Conservation (phyloP, 2,113 vertebrate genomes). For the Apaloderma vittatum region DNA sequence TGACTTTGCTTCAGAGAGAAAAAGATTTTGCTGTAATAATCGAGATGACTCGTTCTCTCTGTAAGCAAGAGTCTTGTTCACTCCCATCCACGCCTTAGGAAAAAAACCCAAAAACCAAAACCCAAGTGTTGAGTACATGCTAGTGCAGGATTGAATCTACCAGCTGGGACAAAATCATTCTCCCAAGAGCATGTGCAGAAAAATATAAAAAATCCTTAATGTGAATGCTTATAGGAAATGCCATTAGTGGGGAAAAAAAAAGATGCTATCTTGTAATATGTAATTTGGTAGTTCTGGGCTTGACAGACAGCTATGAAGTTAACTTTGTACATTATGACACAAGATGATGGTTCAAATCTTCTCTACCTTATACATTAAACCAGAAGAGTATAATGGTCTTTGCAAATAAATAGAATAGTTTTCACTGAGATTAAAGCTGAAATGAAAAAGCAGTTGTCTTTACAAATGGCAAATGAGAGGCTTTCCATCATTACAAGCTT, state of each 20-base stretch:
- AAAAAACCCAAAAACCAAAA: neutral
- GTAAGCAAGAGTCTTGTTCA: neutral
- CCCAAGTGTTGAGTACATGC: too few species aligned
- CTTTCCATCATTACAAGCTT: neutral
- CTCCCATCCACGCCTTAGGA: neutral
- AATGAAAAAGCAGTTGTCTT: neutral
- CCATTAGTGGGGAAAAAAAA: neutral
- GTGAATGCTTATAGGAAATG: neutral
- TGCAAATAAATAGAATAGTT: neutral
- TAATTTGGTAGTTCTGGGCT: neutral
- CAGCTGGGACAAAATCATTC: neutral
- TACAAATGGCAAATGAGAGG: neutral
- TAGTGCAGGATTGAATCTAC: neutral
- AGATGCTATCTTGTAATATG: neutral
- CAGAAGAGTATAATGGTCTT: neutral
- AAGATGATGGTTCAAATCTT: neutral
- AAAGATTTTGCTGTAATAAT: neutral
- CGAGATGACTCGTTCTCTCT: neutral
- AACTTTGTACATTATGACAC: neutral
- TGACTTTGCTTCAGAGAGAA: neutral
- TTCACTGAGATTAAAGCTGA: neutral
- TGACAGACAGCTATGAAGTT: neutral
- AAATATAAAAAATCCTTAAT: neutral
- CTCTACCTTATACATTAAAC: neutral
- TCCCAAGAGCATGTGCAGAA: neutral